Base-by-base conservation (phyloP, 2,797 vertebrate species). In the Thunnus albacares region DNA sequence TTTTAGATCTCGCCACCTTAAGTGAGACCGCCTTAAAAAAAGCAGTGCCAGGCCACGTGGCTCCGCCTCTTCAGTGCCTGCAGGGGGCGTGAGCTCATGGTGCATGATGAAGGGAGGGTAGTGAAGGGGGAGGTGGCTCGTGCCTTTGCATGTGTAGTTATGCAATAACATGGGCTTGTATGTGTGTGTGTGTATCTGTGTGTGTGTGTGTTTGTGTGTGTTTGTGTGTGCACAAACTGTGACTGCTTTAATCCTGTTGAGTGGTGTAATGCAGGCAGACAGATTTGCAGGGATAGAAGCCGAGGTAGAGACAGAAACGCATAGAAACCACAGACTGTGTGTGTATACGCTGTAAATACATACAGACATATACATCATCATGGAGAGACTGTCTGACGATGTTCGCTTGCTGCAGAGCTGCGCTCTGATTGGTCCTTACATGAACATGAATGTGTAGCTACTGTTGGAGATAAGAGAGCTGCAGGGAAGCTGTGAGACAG, bases 131-230 rank as follows among this genome's bases (percentile, higher is more conserved):
- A 65, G 81, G 51, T 33, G 85, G 86, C 91, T 92, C 87, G 89
- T 93, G 92, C 89, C 84, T 90, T 86, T 90, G 92, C 90, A 92
- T 93, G 91, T 93, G 92, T 90, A 92, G 93, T 94, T 94, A 94
- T 93, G 94, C 92, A 94, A 94, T 92, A 70, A 83, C 90, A 82
- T 75, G 83, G 87, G 81, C 79, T 84, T 89, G 83, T 71, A 84
- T 81, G 71, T 64, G 71, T 77, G 59, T 74, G 62, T 83, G 5
- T 66, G 12, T 70, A 43, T 49, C 26, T 77, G 66, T 68, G 35
- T 66, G 65, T 81, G 57, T 72, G 33, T 59, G 59, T 68, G 33
- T 53, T 69, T 71, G 72, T 26, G 57, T 52, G 58, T 59, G 28
- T 62, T 60, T 60, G 59, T 60, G 63, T 60, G 68, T 45, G 47